These are phyloP conservation scores for Steinernema feltiae DNA, from an alignment of 1,140 invertebrate genomes.

Conservation along the genomic window DNA sequence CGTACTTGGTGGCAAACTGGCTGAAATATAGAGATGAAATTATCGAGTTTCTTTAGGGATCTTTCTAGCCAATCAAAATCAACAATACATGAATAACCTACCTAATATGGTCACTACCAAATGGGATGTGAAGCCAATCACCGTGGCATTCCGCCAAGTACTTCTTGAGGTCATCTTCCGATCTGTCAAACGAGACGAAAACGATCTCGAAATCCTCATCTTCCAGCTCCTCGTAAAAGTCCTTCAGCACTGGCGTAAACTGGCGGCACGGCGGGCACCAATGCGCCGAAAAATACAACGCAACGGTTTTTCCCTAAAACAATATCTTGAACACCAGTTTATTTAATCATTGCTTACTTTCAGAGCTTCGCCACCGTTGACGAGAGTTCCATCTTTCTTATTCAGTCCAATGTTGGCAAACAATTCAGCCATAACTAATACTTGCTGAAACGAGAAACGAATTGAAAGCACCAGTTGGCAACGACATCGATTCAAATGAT, in stretches of 20 bases:
- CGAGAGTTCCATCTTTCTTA: not conserved
- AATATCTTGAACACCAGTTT: not conserved
- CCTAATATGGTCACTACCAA: slow-evolving; percentile 37
- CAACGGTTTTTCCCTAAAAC: slow-evolving; percentile 47
- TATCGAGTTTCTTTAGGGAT: not conserved
- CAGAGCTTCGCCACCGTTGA: not conserved
- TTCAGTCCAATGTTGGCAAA: not conserved
- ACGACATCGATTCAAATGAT: too few species aligned
- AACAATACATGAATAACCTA: slow-evolving; percentile 34
- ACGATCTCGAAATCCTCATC: slow-evolving; percentile 44
- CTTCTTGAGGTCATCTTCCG: slow-evolving; percentile 50
- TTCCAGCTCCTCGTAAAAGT: slow-evolving; percentile 34
- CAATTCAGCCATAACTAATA: too few species aligned
- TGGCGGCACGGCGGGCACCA: slow-evolving; percentile 53
- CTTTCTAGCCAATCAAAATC: not conserved
- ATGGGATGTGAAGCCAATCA: slow-evolving; percentile 57
- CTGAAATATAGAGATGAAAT: slow-evolving; percentile 27
- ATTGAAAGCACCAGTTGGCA: too few species aligned
- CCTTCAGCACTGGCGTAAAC: slow-evolving; percentile 17
- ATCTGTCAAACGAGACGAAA: slow-evolving; percentile 57
- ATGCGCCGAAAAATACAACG: slow-evolving; percentile 51
- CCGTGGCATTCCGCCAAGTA: slow-evolving; percentile 59
- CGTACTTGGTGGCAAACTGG: slow-evolving; percentile 66
- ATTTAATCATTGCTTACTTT: not conserved
- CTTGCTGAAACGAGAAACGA: too few species aligned